Evolutionary conservation across 1,140 invertebrate species (phyloP), one percentile per base, ranked within the genome.

Genomic region (Meloidogyne hapla): DNA sequence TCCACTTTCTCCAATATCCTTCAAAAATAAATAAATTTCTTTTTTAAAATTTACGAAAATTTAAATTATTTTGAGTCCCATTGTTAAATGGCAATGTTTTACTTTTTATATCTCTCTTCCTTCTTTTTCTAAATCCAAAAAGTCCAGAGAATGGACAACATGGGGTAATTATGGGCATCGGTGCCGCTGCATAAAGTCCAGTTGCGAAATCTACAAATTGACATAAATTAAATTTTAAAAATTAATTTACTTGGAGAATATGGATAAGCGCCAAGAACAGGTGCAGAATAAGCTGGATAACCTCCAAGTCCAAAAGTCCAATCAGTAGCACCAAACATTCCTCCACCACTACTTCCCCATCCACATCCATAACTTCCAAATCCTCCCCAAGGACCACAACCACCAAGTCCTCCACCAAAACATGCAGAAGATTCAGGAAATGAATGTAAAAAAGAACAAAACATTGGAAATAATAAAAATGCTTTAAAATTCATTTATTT

Each of bases 301-400:
- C 48, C 48, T 56, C 48, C 48, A n/a, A 5, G 0, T 8, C 48
- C 48, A 56, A 56, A 56, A 56, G n/a, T 56, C 48, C 48, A 56
- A 56, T 56, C 48, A n/a, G 18, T n/a, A 56, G 8, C n/a, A 56
- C 48, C 48, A 56, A 56, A 56, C 6, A 21, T 6, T n/a, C 48
- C n/a, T 15, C 48, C 48, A 0, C 40, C 40, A 12, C 48, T 18
- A 18, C 48, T 5, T n/a, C 48, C 48, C 48, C 48, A 56, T n/a
- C 48, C 48, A 56, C 48, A 56, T 8, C 48, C 48, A 56, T n/a
- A 56, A 56, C 48, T 56, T 5, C 48, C 48, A 56, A 56, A 56
- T 56, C 48, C 48, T 48, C 45, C 15, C 48, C 48, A 56, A n/a
- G 48, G 48, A 56, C 48, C 48, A 56, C 48, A 56, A 56, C 48